A percentile compares a stretch with the other conserved stretches of the same genome.
phyloP scores from a whole-genome alignment of 1,140 invertebrate species.

The Babylonia areolata region DNA sequence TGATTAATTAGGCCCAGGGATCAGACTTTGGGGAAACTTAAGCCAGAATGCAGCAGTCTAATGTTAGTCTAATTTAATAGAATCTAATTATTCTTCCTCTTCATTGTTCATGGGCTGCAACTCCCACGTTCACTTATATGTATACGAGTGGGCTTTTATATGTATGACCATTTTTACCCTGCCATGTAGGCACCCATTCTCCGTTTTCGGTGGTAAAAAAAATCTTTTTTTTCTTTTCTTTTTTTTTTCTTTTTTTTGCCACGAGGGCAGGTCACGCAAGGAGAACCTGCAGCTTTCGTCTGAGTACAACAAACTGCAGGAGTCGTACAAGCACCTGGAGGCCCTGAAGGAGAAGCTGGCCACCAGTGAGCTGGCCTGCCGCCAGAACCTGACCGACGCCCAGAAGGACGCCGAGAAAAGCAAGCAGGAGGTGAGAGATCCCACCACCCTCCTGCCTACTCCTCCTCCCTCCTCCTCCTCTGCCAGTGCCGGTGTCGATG shows the following conservation, averaged over 20 bases:
- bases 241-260: neutral
- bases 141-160: too few species aligned
- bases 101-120: too few species aligned
- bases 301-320: constrained; percentile 74
- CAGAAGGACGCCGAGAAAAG: constrained; percentile 72
- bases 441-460: neutral
- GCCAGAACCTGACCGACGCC: constrained; percentile 71
- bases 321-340: constrained; percentile 72
- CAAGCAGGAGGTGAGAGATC: constrained; percentile 70
- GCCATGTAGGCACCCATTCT: too few species aligned
- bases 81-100: too few species aligned
- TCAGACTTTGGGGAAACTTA: too few species aligned
- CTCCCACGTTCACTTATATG: too few species aligned
- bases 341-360: constrained; percentile 68
- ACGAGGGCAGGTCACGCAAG: constrained; percentile 70
- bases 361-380: constrained; percentile 62
- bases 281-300: constrained; percentile 72
- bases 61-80: too few species aligned
- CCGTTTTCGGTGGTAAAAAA: too few species aligned
- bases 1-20: too few species aligned
- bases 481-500: neutral
- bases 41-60: too few species aligned
- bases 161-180: too few species aligned
- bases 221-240: too few species aligned
- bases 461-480: constrained; percentile 17